phyloP scores from a whole-genome alignment of 2,797 vertebrate genomes.

The Psittacula echo region DNA sequence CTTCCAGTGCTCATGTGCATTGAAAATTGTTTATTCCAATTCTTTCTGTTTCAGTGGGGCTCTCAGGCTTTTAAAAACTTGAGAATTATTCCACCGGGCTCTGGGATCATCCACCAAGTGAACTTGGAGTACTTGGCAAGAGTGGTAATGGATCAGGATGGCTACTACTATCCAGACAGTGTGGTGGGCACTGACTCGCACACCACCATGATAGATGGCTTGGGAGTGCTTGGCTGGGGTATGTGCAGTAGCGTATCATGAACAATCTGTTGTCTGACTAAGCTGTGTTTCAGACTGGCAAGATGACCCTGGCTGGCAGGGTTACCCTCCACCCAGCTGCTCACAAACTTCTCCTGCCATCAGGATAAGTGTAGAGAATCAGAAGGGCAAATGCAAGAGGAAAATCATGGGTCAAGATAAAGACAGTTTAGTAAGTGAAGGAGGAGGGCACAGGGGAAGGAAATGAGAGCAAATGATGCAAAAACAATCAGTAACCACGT shows the following conservation, averaged over 20 bases:
- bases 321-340: background rate
- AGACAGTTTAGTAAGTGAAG: background rate
- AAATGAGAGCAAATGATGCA: background rate
- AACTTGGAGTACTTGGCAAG: conserved; percentile 96
- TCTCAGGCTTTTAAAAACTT: conserved; percentile 95
- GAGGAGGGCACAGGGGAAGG: fast-evolving
- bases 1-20: background rate
- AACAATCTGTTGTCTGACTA: background rate
- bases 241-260: conserved; percentile 23
- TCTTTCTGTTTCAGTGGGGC: conserved; percentile 88
- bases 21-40: background rate
- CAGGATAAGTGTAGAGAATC: background rate
- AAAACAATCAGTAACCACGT: background rate
- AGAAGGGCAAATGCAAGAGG: background rate
- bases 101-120: conserved; percentile 97
- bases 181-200: conserved; percentile 98
- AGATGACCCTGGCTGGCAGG: background rate
- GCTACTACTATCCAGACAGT: conserved; percentile 93
- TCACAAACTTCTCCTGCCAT: background rate
- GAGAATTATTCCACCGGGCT: conserved; percentile 96
- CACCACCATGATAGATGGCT: conserved; percentile 97
- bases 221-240: conserved; percentile 98
- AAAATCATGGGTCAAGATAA: background rate
- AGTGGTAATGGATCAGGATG: conserved; percentile 91
- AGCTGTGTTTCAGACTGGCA: background rate